A percentile compares a stretch with the other conserved stretches of the same genome.
Evolutionary conservation across 2,888 invertebrate species (phyloP).

Genomic region (Synergus japonicus): DNA sequence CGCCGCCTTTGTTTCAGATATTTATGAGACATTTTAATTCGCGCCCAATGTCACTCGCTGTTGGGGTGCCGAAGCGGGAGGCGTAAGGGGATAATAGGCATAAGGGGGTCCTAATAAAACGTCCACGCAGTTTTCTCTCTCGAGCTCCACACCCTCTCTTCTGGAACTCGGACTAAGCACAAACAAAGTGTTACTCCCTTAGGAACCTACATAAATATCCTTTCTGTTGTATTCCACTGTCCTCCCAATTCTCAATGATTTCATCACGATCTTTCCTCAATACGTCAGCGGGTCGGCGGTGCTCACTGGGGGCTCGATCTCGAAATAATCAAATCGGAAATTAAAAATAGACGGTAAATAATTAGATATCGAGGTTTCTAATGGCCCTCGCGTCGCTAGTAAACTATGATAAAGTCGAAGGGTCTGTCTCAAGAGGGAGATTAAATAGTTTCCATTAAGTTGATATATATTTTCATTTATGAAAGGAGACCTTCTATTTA

Average conservation of each 20-base stretch:
- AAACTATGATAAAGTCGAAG: slow-evolving; percentile 21
- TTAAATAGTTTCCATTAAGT: not conserved
- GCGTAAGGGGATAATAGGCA: slow-evolving; percentile 71
- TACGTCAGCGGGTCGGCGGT: not conserved
- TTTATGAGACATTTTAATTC: slow-evolving; percentile 78
- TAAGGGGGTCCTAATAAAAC: slow-evolving; percentile 75
- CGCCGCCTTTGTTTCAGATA: slow-evolving; percentile 77
- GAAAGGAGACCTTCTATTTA: too few species aligned
- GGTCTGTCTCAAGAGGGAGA: not conserved
- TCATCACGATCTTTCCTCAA: not conserved
- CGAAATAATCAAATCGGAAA: slow-evolving; percentile 2
- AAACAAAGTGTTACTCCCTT: not conserved
- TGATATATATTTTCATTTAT: not conserved
- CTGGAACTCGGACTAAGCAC: not conserved
- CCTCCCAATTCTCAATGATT: not conserved
- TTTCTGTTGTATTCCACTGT: not conserved
- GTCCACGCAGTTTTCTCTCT: slow-evolving; percentile 47
- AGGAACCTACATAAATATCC: not conserved
- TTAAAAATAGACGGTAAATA: slow-evolving; percentile 1
- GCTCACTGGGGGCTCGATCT: not conserved
- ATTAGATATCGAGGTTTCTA: not conserved
- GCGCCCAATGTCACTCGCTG: slow-evolving; percentile 73
- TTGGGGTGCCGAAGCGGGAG: slow-evolving; percentile 62
- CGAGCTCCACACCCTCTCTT: slow-evolving; percentile 46
- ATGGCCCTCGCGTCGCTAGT: not conserved